phyloP scores from a whole-genome alignment of 2,888 invertebrate genomes.

The Trimorus sp. region DNA sequence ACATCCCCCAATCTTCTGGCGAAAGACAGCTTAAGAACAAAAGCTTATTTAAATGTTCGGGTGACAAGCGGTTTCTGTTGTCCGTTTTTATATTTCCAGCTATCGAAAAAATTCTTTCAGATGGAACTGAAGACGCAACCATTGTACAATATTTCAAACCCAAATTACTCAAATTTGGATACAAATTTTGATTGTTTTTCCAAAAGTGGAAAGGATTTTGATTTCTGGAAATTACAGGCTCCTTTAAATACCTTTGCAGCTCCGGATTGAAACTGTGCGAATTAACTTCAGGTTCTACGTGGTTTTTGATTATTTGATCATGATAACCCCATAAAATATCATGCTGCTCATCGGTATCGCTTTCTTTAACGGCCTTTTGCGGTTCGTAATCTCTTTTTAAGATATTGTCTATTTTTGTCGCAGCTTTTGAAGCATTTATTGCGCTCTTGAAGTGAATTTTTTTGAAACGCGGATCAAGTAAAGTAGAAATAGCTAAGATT shows the following conservation, averaged over 20 bases:
- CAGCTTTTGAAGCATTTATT: conserved; percentile 5
- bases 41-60: background rate
- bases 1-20: background rate
- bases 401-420: conserved; percentile 14
- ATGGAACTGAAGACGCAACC: conserved; percentile 6
- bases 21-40: conserved; percentile 8
- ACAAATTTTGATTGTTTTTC: background rate
- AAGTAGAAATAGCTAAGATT: conserved; percentile 10
- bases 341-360: background rate
- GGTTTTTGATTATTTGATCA: conserved; percentile 10
- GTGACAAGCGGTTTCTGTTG: conserved; percentile 4
- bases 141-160: conserved; percentile 14
- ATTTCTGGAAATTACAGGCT: conserved; percentile 4
- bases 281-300: background rate
- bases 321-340: conserved; percentile 14
- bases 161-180: background rate
- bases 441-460: conserved; percentile 12
- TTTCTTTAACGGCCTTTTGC: background rate
- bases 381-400: background rate
- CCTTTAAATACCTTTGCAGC: conserved; percentile 5
- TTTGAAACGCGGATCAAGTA: conserved; percentile 11
- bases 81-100: conserved; percentile 18
- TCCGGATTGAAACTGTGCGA: background rate
- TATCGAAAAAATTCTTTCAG: conserved; percentile 6
- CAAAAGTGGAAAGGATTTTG: background rate